A percentile compares a stretch with the other conserved stretches of the same genome.
These are phyloP conservation scores for Eupithecia exiguata DNA, from an alignment of 2,888 invertebrate species.

Conservation along the genomic window DNA sequence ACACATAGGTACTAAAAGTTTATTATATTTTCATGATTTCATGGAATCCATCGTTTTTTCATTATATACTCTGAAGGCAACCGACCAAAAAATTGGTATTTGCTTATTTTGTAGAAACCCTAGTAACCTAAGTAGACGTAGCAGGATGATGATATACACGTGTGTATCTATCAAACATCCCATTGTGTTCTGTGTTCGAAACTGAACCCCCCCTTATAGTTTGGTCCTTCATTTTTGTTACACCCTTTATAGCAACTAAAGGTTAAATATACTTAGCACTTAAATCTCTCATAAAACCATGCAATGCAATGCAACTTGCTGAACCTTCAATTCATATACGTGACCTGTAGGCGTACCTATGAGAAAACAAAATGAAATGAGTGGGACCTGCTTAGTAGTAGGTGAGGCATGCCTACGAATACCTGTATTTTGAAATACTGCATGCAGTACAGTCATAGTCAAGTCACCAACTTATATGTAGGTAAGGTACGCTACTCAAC, in stretches of 20 bases:
- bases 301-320: background rate
- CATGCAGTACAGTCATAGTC: constrained; percentile 22
- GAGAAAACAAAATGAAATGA: background rate
- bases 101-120: background rate
- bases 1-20: no score
- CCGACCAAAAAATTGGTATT: background rate
- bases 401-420: no score
- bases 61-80: no score
- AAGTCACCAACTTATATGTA: constrained; percentile 24
- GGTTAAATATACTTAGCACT: no score
- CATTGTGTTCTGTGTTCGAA: no score
- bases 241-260: no score
- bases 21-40: no score
- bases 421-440: background rate
- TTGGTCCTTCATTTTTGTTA: no score
- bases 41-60: no score
- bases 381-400: background rate
- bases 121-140: background rate
- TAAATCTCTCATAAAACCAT: background rate
- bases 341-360: background rate
- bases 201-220: no score
- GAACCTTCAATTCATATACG: background rate
- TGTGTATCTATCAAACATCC: no score
- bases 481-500: background rate
- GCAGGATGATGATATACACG: no score